Percentiles rank a stretch among this genome's conserved stretches.
These are phyloP conservation scores for Chrosomus eos DNA, from an alignment of 2,797 vertebrate species.

Conservation along the genomic window DNA sequence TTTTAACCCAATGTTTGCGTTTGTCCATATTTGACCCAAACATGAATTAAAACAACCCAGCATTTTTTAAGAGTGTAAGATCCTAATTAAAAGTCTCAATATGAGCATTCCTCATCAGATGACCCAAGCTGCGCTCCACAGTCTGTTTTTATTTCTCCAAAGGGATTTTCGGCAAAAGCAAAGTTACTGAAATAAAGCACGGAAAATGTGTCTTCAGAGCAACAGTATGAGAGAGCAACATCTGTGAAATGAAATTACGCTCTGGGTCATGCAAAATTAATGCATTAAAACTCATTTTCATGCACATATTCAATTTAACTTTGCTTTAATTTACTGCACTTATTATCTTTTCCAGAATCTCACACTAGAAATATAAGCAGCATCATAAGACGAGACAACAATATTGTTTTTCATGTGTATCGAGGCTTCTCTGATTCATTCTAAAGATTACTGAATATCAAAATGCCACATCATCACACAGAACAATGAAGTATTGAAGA, in stretches of 20 bases:
- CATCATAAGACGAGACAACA: not conserved
- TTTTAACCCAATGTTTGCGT: too few relatives aligned
- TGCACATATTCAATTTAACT: not conserved
- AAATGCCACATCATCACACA: constrained; percentile 4
- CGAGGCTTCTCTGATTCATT: not conserved
- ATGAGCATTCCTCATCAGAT: not conserved
- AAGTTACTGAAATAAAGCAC: not conserved
- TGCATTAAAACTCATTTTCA: not conserved
- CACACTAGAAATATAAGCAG: not conserved
- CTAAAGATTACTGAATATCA: not conserved
- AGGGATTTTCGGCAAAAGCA: not conserved
- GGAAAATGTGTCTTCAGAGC: not conserved
- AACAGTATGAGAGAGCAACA: not conserved
- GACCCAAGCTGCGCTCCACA: not conserved
- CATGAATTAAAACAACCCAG: too few relatives aligned
- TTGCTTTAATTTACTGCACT: not conserved
- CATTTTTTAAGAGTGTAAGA: too few relatives aligned
- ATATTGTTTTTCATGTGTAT: not conserved
- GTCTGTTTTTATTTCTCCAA: not conserved
- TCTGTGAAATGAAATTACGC: not conserved
- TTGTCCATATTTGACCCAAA: too few relatives aligned
- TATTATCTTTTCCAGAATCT: not conserved
- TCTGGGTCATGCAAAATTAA: not conserved
- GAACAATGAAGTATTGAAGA: constrained; percentile 36
- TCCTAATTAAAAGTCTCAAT: too few relatives aligned